phyloP scores from a whole-genome alignment of 1,140 invertebrate genomes.

The Homarus americanus region DNA sequence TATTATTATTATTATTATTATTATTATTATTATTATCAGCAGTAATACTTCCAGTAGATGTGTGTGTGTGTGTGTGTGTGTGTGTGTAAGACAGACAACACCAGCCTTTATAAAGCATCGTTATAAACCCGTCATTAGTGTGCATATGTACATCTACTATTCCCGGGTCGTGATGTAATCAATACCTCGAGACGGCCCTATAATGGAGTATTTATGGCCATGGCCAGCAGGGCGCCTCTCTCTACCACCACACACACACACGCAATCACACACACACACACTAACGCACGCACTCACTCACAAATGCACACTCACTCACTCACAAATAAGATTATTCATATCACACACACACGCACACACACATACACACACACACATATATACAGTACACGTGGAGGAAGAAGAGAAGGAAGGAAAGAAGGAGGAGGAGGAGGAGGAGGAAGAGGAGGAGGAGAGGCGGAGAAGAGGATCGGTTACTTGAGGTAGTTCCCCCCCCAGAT shows the following conservation, averaged over 20 bases:
- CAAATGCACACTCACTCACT: not conserved
- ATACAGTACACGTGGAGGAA: not conserved
- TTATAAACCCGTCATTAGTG: too few relatives aligned
- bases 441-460: not conserved
- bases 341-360: not conserved
- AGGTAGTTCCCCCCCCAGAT: too few relatives aligned
- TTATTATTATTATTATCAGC: too few relatives aligned
- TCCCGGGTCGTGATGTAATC: not conserved
- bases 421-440: not conserved
- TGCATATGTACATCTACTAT: not conserved
- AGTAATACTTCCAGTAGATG: too few relatives aligned
- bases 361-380: slow-evolving; percentile 25
- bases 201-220: not conserved
- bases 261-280: not conserved
- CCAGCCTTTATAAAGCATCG: not conserved
- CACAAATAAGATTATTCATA: too few relatives aligned
- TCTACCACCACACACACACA: not conserved
- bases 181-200: not conserved
- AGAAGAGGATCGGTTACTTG: not conserved
- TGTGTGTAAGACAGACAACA: not conserved
- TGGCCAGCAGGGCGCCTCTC: not conserved
- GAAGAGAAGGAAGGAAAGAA: not conserved
- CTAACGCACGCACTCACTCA: not conserved
- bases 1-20: too few relatives aligned
- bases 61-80: not conserved